phyloP scores from a whole-genome alignment of 2,113 vertebrate genomes.

The Varanus komodoensis region DNA sequence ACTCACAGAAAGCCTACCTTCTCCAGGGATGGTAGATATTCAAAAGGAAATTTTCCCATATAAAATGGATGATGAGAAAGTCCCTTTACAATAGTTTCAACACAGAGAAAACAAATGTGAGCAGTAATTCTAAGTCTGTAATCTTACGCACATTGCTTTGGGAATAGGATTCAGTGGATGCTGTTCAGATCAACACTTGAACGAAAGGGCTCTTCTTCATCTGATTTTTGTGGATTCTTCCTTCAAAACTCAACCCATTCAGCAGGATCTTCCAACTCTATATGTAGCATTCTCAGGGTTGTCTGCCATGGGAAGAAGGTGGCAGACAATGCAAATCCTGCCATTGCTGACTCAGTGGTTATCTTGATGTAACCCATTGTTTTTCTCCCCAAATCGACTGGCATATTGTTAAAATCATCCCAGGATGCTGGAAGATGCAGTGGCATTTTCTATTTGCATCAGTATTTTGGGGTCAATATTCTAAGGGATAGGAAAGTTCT shows the following conservation, averaged over 20 bases:
- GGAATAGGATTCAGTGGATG: neutral
- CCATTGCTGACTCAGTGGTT: too few species aligned
- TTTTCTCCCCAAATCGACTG: neutral
- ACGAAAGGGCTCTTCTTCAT: too few species aligned
- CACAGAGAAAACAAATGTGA: neutral
- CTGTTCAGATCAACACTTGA: too few species aligned
- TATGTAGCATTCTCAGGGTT: too few species aligned
- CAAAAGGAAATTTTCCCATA: neutral
- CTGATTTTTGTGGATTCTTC: too few species aligned
- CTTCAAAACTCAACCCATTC: too few species aligned
- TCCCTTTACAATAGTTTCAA: neutral
- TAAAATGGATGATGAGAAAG: neutral
- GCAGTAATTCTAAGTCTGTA: neutral
- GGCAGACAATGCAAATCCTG: too few species aligned
- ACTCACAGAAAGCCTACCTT: neutral
- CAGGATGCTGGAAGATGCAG: neutral
- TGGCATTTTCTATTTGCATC: neutral
- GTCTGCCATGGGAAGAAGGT: too few species aligned
- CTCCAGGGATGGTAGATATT: neutral
- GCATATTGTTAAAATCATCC: neutral
- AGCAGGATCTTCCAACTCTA: too few species aligned
- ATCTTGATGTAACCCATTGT: too few species aligned
- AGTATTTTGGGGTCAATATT: neutral
- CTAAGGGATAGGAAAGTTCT: neutral
- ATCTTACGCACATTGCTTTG: neutral